A percentile compares a stretch with the other conserved stretches of the same genome.
Conservation (phyloP, 2,888 invertebrate species). For the Macaria notata region DNA sequence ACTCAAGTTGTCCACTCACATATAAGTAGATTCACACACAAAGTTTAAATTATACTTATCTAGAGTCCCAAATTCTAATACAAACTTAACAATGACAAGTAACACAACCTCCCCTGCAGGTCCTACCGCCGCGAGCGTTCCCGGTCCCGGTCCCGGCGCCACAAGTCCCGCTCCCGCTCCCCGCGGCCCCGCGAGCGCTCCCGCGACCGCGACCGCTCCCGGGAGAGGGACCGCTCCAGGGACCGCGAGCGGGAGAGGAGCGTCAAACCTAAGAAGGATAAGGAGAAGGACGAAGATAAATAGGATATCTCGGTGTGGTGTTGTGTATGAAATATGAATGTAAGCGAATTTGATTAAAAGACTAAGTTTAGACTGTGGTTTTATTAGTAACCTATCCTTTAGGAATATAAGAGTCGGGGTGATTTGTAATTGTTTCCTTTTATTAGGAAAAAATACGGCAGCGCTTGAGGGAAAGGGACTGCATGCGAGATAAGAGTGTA, state of each 20-base stretch:
- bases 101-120: constrained; percentile 46
- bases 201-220: constrained; percentile 54
- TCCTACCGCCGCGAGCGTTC: constrained; percentile 86
- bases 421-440: too few species aligned
- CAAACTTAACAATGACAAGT: too few species aligned
- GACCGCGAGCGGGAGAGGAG: constrained; percentile 69
- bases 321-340: constrained; percentile 13
- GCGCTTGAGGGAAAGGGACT: too few species aligned
- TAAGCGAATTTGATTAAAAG: constrained; percentile 26
- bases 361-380: constrained; percentile 15
- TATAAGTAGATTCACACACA: too few species aligned
- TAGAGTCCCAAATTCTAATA: too few species aligned
- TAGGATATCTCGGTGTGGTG: constrained; percentile 9
- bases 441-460: too few species aligned
- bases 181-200: constrained; percentile 76
- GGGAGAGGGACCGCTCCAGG: constrained; percentile 27
- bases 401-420: too few species aligned
- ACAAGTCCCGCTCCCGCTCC: constrained; percentile 87
- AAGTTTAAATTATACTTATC: too few species aligned
- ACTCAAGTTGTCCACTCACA: too few species aligned
- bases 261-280: constrained; percentile 81
- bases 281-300: constrained; percentile 89
- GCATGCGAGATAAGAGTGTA: too few species aligned
- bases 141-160: constrained; percentile 85
- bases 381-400: background rate